Conservation (phyloP, 2,113 vertebrate genomes). For the Pithys albifrons region DNA sequence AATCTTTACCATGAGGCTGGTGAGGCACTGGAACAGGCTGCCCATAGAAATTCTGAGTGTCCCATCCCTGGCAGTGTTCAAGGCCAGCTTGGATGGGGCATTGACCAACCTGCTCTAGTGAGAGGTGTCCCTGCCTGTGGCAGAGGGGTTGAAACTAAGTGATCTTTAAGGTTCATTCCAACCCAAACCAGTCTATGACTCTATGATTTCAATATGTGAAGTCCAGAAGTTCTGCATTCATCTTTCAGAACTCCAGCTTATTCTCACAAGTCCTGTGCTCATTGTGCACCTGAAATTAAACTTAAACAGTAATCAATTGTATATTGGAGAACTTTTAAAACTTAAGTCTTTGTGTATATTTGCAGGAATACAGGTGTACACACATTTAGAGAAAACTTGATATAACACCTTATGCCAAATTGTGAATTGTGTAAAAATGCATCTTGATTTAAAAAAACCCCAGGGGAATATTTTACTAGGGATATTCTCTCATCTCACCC, state of each 20-base stretch:
- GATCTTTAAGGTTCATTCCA: background rate
- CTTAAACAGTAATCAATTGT: background rate
- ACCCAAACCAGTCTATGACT: background rate
- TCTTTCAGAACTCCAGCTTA: background rate
- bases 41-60: background rate
- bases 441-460: background rate
- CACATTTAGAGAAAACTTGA: background rate
- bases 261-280: background rate
- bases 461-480: background rate
- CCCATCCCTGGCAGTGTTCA: background rate
- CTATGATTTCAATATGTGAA: accelerated
- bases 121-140: background rate
- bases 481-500: background rate
- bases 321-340: background rate
- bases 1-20: accelerated
- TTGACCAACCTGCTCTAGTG: background rate
- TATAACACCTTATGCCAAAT: background rate
- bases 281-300: background rate
- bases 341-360: background rate
- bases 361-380: accelerated
- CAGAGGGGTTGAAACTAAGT: background rate
- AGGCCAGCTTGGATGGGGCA: background rate
- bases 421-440: background rate
- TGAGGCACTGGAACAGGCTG: background rate
- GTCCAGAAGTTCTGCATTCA: background rate